A percentile compares a stretch with the other conserved stretches of the same genome.
phyloP scores from a whole-genome alignment of 2,888 invertebrate species.

The Piscicola geometra region DNA sequence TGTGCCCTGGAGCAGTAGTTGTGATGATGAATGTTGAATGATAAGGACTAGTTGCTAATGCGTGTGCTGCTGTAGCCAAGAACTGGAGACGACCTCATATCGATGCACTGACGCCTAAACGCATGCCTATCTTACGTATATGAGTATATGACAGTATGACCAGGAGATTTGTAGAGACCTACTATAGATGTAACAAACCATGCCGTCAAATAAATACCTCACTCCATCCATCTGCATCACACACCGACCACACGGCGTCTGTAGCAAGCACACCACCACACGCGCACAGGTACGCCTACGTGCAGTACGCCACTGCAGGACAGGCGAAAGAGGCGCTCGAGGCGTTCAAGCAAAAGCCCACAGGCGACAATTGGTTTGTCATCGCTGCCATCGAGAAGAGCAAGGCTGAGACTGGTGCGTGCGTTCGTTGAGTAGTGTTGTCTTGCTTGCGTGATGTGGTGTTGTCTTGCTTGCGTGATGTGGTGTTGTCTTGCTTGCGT shows the following conservation, averaged over 20 bases:
- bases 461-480: too few species aligned
- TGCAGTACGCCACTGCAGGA: slow-evolving; percentile 33
- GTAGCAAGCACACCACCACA: too few species aligned
- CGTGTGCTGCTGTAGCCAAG: too few species aligned
- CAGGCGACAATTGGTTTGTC: slow-evolving; percentile 31
- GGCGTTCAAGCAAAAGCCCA: slow-evolving; percentile 13
- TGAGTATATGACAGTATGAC: not conserved
- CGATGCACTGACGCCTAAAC: too few species aligned
- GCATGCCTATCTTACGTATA: not conserved
- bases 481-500: too few species aligned
- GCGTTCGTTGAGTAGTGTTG: not conserved
- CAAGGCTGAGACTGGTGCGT: slow-evolving; percentile 36
- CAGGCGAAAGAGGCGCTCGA: slow-evolving; percentile 29
- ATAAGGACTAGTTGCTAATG: not conserved
- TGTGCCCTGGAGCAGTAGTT: not conserved
- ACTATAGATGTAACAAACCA: too few species aligned
- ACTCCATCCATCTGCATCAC: not conserved
- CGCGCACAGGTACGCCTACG: slow-evolving; percentile 34
- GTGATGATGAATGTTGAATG: not conserved
- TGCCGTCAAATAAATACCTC: too few species aligned
- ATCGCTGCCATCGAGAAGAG: slow-evolving; percentile 33
- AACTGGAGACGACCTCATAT: too few species aligned
- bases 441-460: slow-evolving; percentile 31
- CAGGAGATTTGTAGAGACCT: too few species aligned
- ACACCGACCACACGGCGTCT: too few species aligned